phyloP scores from a whole-genome alignment of 2,888 invertebrate species.

The Leptinotarsa peninsularis region DNA sequence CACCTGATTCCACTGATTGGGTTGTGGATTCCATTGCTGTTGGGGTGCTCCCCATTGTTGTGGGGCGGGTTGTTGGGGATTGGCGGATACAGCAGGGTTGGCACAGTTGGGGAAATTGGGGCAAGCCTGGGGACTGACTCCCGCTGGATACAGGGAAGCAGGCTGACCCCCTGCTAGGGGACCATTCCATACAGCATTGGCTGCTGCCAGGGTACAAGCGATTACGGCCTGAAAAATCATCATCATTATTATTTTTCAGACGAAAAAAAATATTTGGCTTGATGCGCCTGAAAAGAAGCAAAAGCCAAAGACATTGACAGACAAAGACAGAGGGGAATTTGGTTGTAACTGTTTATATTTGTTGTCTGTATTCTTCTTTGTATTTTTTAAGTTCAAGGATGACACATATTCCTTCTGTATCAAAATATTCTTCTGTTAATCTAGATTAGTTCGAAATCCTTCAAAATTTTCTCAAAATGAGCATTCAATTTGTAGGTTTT shows the following conservation, averaged over 20 bases:
- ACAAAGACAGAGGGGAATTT: too few species aligned
- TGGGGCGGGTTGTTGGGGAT: constrained; percentile 57
- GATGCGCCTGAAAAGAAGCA: too few species aligned
- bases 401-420: too few species aligned
- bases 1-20: constrained; percentile 38
- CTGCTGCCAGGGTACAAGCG: constrained; percentile 59
- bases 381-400: too few species aligned
- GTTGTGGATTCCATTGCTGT: constrained; percentile 45
- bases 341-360: too few species aligned
- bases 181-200: constrained; percentile 62
- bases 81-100: constrained; percentile 64
- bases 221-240: constrained; percentile 58
- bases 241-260: neutral
- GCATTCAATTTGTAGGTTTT: too few species aligned
- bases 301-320: too few species aligned
- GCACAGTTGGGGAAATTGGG: constrained; percentile 65
- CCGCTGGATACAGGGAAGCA: constrained; percentile 63
- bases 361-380: too few species aligned
- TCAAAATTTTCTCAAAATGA: too few species aligned
- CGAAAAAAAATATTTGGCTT: neutral
- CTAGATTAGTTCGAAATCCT: too few species aligned
- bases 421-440: too few species aligned
- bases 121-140: constrained; percentile 65
- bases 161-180: constrained; percentile 65
- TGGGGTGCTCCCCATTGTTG: constrained; percentile 48